Conservation (phyloP, 2,797 vertebrate genomes). For the Lutjanus campechanus region DNA sequence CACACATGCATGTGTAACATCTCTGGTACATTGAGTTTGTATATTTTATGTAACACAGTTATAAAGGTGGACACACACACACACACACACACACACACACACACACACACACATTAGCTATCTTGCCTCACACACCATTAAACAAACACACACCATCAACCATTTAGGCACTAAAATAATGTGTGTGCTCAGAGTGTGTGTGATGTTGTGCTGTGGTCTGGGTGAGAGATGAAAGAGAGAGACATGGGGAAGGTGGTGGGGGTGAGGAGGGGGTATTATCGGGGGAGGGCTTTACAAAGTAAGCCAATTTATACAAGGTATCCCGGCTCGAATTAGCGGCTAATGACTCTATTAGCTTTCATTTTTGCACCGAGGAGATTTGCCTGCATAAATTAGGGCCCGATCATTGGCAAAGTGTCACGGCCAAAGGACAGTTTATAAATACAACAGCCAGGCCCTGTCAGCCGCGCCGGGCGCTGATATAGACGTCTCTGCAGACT, state of each 20-base stretch:
- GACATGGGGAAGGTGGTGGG: constrained; percentile 39
- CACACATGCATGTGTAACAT: constrained; percentile 48
- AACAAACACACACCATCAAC: constrained; percentile 82
- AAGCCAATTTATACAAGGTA: constrained; percentile 99
- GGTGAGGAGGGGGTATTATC: constrained; percentile 74
- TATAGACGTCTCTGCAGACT: constrained; percentile 99
- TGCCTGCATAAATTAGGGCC: constrained; percentile 98
- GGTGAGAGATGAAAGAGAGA: constrained; percentile 61
- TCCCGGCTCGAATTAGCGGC: constrained; percentile 97
- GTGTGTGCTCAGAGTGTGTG: constrained; percentile 61
- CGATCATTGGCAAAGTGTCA: constrained; percentile 99
- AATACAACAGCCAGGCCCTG: constrained; percentile 99
- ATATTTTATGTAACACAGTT: constrained; percentile 57
- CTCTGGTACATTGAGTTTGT: constrained; percentile 65
- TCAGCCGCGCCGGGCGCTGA: constrained; percentile 94
- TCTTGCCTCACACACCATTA: constrained; percentile 77
- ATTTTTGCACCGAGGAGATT: constrained; percentile 99
- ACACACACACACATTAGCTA: constrained; percentile 41
- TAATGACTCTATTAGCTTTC: constrained; percentile 99
- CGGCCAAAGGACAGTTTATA: constrained; percentile 99
- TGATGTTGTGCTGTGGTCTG: constrained; percentile 62
- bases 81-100: too few species aligned
- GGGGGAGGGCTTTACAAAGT: constrained; percentile 97
- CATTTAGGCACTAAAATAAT: constrained; percentile 70
- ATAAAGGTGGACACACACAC: constrained; percentile 49